These are phyloP conservation scores for Brachionus calyciflorus DNA, from an alignment of 1,140 invertebrate species.

Conservation along the genomic window DNA sequence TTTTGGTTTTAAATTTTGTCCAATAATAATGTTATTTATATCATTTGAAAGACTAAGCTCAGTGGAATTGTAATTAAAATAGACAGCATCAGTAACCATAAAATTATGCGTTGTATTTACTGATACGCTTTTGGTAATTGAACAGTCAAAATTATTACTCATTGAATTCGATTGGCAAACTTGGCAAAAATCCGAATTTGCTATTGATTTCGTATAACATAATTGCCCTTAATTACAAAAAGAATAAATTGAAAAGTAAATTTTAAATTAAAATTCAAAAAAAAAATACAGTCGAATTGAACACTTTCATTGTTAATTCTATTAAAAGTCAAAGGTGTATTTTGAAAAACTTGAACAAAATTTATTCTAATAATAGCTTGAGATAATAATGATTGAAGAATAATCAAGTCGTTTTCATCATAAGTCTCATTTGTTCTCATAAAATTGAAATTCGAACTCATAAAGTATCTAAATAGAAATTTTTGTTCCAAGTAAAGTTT, in stretches of 20 bases:
- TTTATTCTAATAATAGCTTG: background rate
- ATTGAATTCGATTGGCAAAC: background rate
- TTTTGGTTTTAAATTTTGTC: background rate
- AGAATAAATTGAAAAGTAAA: background rate
- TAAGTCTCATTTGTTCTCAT: background rate
- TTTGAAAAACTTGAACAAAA: background rate
- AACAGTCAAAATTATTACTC: background rate
- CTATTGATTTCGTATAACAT: slow-evolving; percentile 14
- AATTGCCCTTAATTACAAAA: background rate
- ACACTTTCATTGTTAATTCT: background rate
- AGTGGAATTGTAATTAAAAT: background rate
- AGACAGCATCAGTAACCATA: background rate
- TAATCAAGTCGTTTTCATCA: slow-evolving; percentile 8
- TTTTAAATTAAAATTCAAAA: background rate
- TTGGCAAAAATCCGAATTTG: background rate
- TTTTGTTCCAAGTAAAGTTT: background rate
- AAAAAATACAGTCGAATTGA: background rate
- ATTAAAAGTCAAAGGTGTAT: background rate
- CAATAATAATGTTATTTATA: background rate
- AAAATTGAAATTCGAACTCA: slow-evolving; percentile 5
- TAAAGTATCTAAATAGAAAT: background rate
- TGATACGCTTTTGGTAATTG: background rate
- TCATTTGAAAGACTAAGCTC: slow-evolving; percentile 7
- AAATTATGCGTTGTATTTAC: background rate
- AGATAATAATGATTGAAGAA: slow-evolving; percentile 6